Base-by-base conservation (phyloP, 2,888 invertebrate genomes). In the Cryptophagus acutangulus region DNA sequence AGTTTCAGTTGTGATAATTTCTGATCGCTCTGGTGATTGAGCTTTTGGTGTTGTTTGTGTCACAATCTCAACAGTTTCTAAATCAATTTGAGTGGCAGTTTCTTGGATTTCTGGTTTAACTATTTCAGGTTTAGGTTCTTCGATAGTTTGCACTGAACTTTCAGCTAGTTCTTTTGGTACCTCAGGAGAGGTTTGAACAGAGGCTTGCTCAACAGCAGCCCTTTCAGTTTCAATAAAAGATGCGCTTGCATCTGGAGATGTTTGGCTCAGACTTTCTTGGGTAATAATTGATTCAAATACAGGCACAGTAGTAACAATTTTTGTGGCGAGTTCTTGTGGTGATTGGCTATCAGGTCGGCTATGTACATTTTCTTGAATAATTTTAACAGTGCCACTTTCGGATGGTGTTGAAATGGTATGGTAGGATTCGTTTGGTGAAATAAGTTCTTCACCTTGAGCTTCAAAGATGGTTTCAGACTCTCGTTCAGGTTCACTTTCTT, bases 321-420 rank as follows among this genome's bases (percentile, higher is more conserved):
- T 54, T 33, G 54, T 51, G 43, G 61, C 48, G 1, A 81, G 69
- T 33, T 77, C 75, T 26, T 74, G 71, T n/a, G 74, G 67, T 1
- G 77, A 71, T 47, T 74, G 72, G 54, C 77, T 74, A 49, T 72
- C 74, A 12, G 77, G 75, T 38, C 78, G 72, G 13, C 74, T 72
- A 28, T 77, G 66, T 5, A 82, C 51, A 40, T 73, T 73, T 70
- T 84, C 82, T 69, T 84, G 82, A 8, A 84, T 63, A 17, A 84
- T 72, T 70, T 81, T 83, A 0, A 82, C 79, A 3, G 77, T 74
- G 13, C 71, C 72, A 2, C 76, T 72, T 38, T 78, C 76, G 6
- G 78, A 75, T 33, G 68, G 70, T 52, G 78, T 77, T 44, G 78
- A 78, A 40, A 80, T 69, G 2, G 76, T 76, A 51, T 72, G 75